These are phyloP conservation scores for Rotaria macrura DNA, from an alignment of 2,888 invertebrate genomes.

Conservation along the genomic window DNA sequence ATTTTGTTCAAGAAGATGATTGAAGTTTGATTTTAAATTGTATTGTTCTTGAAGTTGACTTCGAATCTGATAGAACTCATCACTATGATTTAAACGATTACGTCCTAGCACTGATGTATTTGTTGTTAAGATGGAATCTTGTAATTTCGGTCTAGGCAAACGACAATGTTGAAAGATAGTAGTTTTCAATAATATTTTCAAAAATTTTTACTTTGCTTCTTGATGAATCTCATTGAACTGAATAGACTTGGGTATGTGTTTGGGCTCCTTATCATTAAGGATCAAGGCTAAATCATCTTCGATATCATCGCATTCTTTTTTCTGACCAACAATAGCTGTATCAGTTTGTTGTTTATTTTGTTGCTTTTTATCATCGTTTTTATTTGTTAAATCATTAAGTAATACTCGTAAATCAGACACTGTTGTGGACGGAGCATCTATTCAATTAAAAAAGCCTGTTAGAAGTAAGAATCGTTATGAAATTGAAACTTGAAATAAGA, in stretches of 20 bases:
- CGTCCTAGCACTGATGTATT: not conserved
- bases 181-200: not conserved
- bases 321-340: not conserved
- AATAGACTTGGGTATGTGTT: not conserved
- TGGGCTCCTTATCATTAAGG: not conserved
- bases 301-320: not conserved
- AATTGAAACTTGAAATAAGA: too few relatives aligned
- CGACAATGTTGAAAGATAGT: too few relatives aligned
- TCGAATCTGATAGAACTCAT: slow-evolving; percentile 21
- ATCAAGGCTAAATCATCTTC: slow-evolving; percentile 19
- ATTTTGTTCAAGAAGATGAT: not conserved
- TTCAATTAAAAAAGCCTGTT: too few relatives aligned
- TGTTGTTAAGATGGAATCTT: not conserved
- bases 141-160: not conserved
- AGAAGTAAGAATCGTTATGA: too few relatives aligned
- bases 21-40: not conserved
- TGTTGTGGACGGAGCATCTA: not conserved
- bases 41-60: not conserved
- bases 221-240: not conserved
- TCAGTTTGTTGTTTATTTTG: not conserved
- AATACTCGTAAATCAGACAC: not conserved
- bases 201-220: not conserved
- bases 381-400: not conserved
- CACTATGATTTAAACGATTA: slow-evolving; percentile 16
- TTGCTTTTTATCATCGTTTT: not conserved